Base-by-base conservation (phyloP, 2,113 vertebrate species). In the Rafetus swinhoei region DNA sequence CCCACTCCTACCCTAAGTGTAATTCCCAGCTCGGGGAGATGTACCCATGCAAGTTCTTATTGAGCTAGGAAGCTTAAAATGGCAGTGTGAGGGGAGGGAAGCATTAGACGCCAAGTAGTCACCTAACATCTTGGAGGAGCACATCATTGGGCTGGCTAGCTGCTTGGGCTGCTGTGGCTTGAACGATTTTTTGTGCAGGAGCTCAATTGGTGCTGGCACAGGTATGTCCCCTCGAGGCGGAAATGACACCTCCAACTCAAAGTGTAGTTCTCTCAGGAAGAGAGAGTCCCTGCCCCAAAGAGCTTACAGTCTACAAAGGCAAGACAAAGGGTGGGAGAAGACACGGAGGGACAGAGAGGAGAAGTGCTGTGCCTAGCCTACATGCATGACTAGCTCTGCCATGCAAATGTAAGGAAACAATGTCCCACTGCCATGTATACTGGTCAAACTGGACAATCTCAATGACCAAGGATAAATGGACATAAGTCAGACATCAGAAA, bases 221-320 rank as follows among this genome's bases (percentile, higher is more conserved):
- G 60, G 27, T 65, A 16, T 6, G 14, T 32, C 13, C 29, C 60
- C 14, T 15, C 32, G 32, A 69, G 32, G 29, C 7, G 8, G 16
- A 69, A 69, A 69, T 69, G 3, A 69, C 32, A 69, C 32, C 32
- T 69, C 29, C 32, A n/a, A 9, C 60, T 29, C 27, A 29, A 62
- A 29, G 60, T 12, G 27, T 29, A 29, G 59, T 60, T 11, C 60
- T 3, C 60, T 29, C 13, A 62, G 60, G 12, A 29, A 62, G 27
- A 62, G 60, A 29, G 25, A 6, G 2, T 81, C 79, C 0, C 0
- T 55, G 9, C 13, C 18, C 45, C 50, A 85, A 27, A 52, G 45
- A 35, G 79, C 39, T 35, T 81, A 86, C 87, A 82, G 25, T 56
- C 32, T 57, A 81, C 2, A 10, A 55, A 84, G 35, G 11, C 25